Base-by-base conservation (phyloP, 2,888 invertebrate genomes). In the Mesorhabditis spiculigera region DNA sequence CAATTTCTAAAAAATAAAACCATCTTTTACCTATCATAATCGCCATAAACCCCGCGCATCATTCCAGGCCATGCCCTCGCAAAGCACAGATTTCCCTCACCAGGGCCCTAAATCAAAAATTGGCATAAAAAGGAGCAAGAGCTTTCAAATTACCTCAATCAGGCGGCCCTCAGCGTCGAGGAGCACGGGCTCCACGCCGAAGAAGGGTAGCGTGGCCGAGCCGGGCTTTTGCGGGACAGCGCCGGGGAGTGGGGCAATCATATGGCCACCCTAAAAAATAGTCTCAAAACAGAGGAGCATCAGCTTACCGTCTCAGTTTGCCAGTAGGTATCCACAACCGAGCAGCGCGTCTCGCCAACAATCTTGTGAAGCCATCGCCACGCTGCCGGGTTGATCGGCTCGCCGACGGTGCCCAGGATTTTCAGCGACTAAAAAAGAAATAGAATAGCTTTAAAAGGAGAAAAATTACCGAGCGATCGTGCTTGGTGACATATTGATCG, bases 281-380 rank as follows among this genome's bases (percentile, higher is more conserved):
- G n/a, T 50, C n/a, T 50, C 58, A 50, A 50, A 50, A 50, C n/a
- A 13, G 8, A 50, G n/a, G 58, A 50, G n/a, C 13, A 8, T 43
- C 28, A 3, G 43, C 83, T 79, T 80, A 88, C 89, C 5, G 97
- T 98, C 89, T 98, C 98, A 0, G 98, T 98, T 89, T 98, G 98
- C 97, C 97, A 98, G 88, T 95, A 98, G 0, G 98, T 99, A 86
- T 99, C 98, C 0, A 93, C 93, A 84, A 99, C 92, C 69, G 95
- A 93, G 87, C 89, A 89, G 6, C 86, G 82, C 28, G 84, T 81
- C 65, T 88, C 86, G 13, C 90, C 88, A 16, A 86, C 85, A 42
- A 86, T 81, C 28, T 73, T 72, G 76, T 86, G 75, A 71, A 86
- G 77, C 85, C 85, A 85, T 71, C 75, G 75, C 83, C 83, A 85